Percentiles rank a stretch among this genome's conserved stretches.
phyloP scores from a whole-genome alignment of 2,113 vertebrate species.

The Pteruthius melanotis region DNA sequence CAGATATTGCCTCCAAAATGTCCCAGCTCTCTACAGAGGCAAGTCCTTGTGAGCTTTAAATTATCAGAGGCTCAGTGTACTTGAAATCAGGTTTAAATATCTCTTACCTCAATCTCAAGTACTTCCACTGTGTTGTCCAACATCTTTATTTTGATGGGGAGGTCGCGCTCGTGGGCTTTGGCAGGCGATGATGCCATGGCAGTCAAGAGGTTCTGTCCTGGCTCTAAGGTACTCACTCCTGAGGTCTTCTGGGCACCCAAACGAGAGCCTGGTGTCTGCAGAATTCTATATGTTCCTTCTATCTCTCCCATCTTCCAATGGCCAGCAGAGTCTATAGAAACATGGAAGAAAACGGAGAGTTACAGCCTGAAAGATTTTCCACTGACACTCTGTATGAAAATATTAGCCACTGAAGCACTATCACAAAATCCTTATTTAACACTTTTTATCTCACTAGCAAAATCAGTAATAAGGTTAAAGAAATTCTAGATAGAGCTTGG shows the following conservation, averaged over 20 bases:
- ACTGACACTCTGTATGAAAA: not conserved
- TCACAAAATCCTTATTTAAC: not conserved
- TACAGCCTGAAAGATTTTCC: not conserved
- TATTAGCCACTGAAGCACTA: not conserved
- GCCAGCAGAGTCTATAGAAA: not conserved
- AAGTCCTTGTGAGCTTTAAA: not conserved
- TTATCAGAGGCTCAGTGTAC: not conserved
- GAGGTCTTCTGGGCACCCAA: constrained; percentile 78
- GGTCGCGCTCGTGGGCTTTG: constrained; percentile 55
- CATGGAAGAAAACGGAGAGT: not conserved
- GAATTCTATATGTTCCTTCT: constrained; percentile 87
- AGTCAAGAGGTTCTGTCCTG: constrained; percentile 76
- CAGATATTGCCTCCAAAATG: rapidly evolving
- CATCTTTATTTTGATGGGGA: constrained; percentile 81
- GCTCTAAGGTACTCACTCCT: constrained; percentile 89
- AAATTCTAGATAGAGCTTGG: not conserved
- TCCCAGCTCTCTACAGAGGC: not conserved
- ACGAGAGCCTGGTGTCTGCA: constrained; percentile 88
- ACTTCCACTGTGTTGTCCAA: constrained; percentile 85
- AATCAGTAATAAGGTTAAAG: not conserved
- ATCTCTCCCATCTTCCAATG: constrained; percentile 87
- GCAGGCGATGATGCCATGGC: constrained; percentile 29
- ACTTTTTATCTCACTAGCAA: not conserved
- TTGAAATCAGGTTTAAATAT: not conserved
- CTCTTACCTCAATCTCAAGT: constrained; percentile 85